phyloP scores from a whole-genome alignment of 2,113 vertebrate genomes.

The Leucopternis melanops region DNA sequence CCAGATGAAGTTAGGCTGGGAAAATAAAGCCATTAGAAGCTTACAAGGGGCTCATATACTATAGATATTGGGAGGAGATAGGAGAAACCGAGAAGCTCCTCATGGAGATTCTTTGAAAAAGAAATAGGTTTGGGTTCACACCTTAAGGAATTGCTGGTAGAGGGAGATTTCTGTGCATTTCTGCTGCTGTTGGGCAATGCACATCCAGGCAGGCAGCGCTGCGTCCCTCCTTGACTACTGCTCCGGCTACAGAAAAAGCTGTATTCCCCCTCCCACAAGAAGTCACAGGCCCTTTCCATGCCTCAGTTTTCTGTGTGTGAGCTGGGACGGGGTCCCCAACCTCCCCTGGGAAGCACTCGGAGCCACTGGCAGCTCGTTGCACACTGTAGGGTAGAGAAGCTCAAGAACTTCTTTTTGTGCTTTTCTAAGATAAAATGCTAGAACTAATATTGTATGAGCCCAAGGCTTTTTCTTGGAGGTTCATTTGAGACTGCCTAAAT shows the following conservation, averaged over 20 bases:
- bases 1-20: neutral
- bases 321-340: neutral
- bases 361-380: neutral
- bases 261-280: neutral
- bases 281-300: neutral
- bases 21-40: neutral
- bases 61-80: neutral
- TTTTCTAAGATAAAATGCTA: neutral
- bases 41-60: neutral
- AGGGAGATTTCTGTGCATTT: neutral
- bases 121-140: neutral
- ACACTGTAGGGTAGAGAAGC: neutral
- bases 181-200: neutral
- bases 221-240: neutral
- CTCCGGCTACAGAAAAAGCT: neutral
- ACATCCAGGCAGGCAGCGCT: fast-evolving
- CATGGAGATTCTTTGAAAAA: neutral
- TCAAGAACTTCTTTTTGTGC: neutral
- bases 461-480: neutral
- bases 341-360: fast-evolving
- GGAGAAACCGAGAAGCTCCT: neutral
- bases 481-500: neutral
- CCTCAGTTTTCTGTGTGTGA: neutral
- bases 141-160: neutral
- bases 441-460: neutral